phyloP scores from a whole-genome alignment of 2,797 vertebrate genomes.

The Lithobates sylvaticus region DNA sequence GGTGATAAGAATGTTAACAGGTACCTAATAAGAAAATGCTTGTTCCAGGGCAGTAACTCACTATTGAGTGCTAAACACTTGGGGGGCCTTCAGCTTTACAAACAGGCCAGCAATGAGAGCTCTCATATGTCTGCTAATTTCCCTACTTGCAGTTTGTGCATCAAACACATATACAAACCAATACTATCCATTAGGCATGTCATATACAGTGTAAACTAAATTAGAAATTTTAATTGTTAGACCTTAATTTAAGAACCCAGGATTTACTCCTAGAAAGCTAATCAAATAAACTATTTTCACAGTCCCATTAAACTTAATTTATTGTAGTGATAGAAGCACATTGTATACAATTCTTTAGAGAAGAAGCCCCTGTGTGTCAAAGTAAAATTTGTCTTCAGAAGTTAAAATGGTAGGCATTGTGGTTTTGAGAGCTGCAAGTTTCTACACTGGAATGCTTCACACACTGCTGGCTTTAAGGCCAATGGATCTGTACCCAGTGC shows the following conservation, averaged over 20 bases:
- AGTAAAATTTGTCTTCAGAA: background rate
- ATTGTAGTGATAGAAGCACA: background rate
- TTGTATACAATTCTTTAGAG: background rate
- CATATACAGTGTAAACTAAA: background rate
- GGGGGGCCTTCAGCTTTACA: no score
- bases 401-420: background rate
- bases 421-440: no score
- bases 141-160: no score
- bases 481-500: background rate
- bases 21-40: no score
- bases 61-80: no score
- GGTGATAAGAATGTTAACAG: no score
- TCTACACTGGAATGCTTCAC: background rate
- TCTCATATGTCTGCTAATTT: no score
- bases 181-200: background rate
- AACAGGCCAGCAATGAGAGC: no score
- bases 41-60: no score
- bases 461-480: background rate
- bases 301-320: background rate
- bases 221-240: background rate
- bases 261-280: background rate
- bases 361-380: background rate
- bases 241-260: background rate
- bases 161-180: no score
- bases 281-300: background rate